These are phyloP conservation scores for Elmis aenea DNA, from an alignment of 2,888 invertebrate genomes.

Conservation along the genomic window DNA sequence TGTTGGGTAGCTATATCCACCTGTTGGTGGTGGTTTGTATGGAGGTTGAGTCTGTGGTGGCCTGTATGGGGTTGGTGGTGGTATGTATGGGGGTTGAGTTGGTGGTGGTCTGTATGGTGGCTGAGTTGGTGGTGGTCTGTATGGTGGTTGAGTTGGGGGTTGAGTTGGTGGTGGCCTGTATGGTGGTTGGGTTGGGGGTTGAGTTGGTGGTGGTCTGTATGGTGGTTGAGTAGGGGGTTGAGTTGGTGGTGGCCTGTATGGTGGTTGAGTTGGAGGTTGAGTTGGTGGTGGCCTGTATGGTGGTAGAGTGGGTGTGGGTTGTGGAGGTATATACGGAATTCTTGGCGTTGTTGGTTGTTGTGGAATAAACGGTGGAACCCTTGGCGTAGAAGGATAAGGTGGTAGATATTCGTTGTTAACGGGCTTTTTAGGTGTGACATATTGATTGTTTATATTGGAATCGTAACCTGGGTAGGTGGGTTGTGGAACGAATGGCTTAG, in stretches of 20 bases:
- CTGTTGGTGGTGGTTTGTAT: constrained; percentile 4
- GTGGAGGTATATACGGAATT: too few species aligned
- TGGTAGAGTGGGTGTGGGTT: constrained; percentile 5
- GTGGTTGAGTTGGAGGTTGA: neutral
- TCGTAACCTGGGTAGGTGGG: constrained; percentile 3
- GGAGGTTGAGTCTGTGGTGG: constrained; percentile 6
- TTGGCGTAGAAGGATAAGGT: neutral
- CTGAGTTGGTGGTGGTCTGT: constrained; percentile 7
- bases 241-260: constrained; percentile 5
- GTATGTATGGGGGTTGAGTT: constrained; percentile 13
- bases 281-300: constrained; percentile 9
- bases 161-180: constrained; percentile 7
- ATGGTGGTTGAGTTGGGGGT: constrained; percentile 3
- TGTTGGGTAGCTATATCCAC: constrained; percentile 9
- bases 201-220: too few species aligned
- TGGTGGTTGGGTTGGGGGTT: constrained; percentile 7
- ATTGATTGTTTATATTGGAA: too few species aligned
- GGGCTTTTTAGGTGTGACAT: neutral
- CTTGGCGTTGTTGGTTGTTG: neutral
- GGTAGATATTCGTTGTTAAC: too few species aligned
- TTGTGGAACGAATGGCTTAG: constrained; percentile 16
- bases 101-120: constrained; percentile 21
- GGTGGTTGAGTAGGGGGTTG: constrained; percentile 4
- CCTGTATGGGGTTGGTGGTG: constrained; percentile 4
- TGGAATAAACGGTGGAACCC: neutral